A percentile compares a stretch with the other conserved stretches of the same genome.
These are phyloP conservation scores for Ephialtes manifestator DNA, from an alignment of 2,888 invertebrate species.

Conservation along the genomic window DNA sequence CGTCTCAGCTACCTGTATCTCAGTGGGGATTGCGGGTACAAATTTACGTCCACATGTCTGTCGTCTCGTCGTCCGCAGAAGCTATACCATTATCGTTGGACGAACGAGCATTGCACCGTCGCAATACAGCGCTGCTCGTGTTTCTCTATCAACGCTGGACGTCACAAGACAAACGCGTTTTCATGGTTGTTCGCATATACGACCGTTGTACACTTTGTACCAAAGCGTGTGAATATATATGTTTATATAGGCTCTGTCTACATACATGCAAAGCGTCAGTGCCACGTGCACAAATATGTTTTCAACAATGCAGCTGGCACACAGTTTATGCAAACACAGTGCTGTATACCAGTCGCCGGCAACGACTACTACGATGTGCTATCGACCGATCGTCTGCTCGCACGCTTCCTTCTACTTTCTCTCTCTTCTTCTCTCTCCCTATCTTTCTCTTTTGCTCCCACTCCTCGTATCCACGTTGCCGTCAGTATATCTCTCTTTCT, in stretches of 20 bases:
- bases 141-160: conserved; percentile 44
- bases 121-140: conserved; percentile 22
- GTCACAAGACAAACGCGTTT: conserved; percentile 28
- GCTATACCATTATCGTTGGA: not conserved
- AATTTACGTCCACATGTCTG: conserved; percentile 29
- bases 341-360: conserved; percentile 36
- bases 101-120: not conserved
- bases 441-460: not conserved
- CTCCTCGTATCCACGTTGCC: not conserved
- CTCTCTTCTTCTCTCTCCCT: conserved; percentile 38
- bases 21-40: conserved; percentile 36
- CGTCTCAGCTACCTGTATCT: conserved; percentile 2
- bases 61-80: conserved; percentile 7
- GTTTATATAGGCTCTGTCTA: conserved; percentile 11
- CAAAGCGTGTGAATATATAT: conserved; percentile 2
- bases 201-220: not conserved
- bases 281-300: conserved; percentile 48
- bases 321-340: conserved; percentile 39
- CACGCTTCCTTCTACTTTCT: conserved; percentile 27
- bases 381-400: conserved; percentile 59
- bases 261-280: not conserved
- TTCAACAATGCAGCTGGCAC: conserved; percentile 45
- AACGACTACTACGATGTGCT: conserved; percentile 44
- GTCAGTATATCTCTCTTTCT: conserved; percentile 25
- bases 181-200: conserved; percentile 13